phyloP scores from a whole-genome alignment of 2,797 vertebrate species.

The Telmatherina bonti region DNA sequence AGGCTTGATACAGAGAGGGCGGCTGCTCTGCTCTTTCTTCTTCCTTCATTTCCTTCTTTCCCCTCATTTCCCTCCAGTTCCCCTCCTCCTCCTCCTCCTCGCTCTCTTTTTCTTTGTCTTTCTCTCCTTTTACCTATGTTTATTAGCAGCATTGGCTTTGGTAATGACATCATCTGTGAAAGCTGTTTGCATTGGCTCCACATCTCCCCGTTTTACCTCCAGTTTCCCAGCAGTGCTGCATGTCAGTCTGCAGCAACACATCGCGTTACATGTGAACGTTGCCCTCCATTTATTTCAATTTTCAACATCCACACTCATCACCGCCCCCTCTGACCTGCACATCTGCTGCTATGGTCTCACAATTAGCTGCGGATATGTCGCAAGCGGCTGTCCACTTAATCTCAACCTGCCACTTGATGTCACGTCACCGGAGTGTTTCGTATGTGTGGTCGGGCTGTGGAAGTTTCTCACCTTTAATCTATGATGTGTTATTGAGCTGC shows the following conservation, averaged over 20 bases:
- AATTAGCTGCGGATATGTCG: constrained; percentile 7
- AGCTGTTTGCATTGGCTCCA: constrained; percentile 29
- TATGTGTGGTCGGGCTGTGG: not conserved
- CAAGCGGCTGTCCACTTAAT: constrained; percentile 24
- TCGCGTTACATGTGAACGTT: constrained; percentile 1
- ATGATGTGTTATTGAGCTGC: not conserved
- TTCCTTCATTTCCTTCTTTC: not conserved
- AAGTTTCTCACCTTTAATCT: not conserved
- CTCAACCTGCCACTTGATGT: constrained; percentile 1
- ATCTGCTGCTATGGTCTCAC: constrained; percentile 19
- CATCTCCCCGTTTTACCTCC: constrained; percentile 30
- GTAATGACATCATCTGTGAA: constrained; percentile 57
- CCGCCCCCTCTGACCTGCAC: constrained; percentile 8
- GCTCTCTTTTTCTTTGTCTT: not conserved
- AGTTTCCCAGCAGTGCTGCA: constrained; percentile 17
- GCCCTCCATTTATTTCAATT: constrained; percentile 1
- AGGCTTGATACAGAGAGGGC: constrained; percentile 23
- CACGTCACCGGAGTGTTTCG: not conserved
- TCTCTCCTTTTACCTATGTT: not conserved
- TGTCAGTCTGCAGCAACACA: not conserved
- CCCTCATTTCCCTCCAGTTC: not conserved
- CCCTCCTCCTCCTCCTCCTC: not conserved
- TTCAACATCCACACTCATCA: not conserved
- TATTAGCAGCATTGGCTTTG: constrained; percentile 49
- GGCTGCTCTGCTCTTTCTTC: constrained; percentile 12